These are phyloP conservation scores for Aurelia sp. DNA, from an alignment of 30 jellyfish, hydroid and myxozoan genomes.

Conservation along the genomic window DNA sequence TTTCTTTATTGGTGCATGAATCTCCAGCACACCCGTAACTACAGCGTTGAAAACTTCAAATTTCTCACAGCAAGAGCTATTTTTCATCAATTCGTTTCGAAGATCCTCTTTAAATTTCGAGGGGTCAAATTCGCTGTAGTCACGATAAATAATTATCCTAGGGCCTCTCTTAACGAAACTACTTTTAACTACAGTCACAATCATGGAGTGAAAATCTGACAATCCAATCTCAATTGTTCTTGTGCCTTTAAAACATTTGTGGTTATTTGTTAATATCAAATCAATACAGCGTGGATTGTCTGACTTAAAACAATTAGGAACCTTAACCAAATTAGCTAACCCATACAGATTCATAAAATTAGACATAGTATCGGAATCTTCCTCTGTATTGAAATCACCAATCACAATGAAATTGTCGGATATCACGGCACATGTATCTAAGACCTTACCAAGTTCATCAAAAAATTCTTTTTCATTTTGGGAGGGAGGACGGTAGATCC, in stretches of 20 bases:
- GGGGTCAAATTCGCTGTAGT: slow-evolving; percentile 46
- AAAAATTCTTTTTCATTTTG: slow-evolving; percentile 31
- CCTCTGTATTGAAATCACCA: slow-evolving; percentile 47
- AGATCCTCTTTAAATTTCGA: slow-evolving; percentile 44
- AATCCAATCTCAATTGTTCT: slow-evolving; percentile 13
- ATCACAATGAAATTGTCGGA: slow-evolving; percentile 42
- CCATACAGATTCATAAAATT: slow-evolving; percentile 49
- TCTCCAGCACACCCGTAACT: no score
- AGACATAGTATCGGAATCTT: slow-evolving; percentile 25
- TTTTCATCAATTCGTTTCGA: not conserved
- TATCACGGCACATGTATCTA: slow-evolving; percentile 18
- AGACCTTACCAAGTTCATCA: slow-evolving; percentile 11
- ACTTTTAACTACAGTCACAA: not conserved
- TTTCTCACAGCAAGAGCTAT: not conserved
- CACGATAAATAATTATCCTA: slow-evolving; percentile 22
- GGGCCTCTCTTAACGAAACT: slow-evolving; percentile 36
- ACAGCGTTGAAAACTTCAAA: no score
- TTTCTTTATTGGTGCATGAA: no score
- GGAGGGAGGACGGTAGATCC: not conserved
- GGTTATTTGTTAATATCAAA: slow-evolving; percentile 1
- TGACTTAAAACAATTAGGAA: not conserved
- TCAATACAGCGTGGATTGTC: slow-evolving; percentile 1
- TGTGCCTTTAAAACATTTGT: slow-evolving; percentile 8
- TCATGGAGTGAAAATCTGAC: slow-evolving; percentile 14
- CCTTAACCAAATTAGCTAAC: slow-evolving; percentile 29